Base-by-base conservation (phyloP, 2,113 vertebrate species). In the Puffinus mauretanicus region DNA sequence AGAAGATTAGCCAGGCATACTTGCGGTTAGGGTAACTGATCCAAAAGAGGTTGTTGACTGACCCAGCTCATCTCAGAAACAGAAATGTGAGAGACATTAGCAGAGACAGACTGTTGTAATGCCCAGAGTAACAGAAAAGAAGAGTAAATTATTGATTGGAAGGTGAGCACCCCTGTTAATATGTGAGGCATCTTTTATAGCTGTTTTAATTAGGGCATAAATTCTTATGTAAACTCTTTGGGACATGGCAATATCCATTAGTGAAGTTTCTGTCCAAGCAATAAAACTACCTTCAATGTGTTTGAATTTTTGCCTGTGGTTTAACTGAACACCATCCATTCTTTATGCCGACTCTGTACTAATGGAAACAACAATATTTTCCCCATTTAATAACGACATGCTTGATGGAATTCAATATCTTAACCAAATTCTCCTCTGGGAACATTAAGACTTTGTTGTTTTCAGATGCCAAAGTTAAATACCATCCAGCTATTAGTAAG, bases 281-380 rank as follows among this genome's bases (percentile, higher is more conserved):
- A 81, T 81, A 93, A 73, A 89, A 89, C 25, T 47, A 58, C 42
- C 38, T 66, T 69, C 17, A 97, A 91, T 69, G 82, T 58, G 92
- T 93, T 90, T 93, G 32, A 85, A 46, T 93, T 71, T 86, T 62
- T 66, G 21, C 40, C 44, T 27, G 44, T 95, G 67, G 67, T 91
- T 96, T 92, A 96, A 97, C 17, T 95, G 75, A 93, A 60, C 46
- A 58, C 24, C 94, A 89, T 46, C 55, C 30, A 65, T 93, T 94
- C 60, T 60, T 90, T 89, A 85, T 69, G 44, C 30, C 85, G 96
- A 60, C 32, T 24, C 15, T 65, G 26, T 64, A 47, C 67, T 96
- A 97, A 96, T 82, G 93, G 67, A 94, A 97, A 88, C 25, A 42
- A 22, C 67, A 81, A 91, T 91, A 94, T 86, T 87, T 95, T 85